phyloP scores from a whole-genome alignment of 2,113 vertebrate species.

The Otolemur garnettii region DNA sequence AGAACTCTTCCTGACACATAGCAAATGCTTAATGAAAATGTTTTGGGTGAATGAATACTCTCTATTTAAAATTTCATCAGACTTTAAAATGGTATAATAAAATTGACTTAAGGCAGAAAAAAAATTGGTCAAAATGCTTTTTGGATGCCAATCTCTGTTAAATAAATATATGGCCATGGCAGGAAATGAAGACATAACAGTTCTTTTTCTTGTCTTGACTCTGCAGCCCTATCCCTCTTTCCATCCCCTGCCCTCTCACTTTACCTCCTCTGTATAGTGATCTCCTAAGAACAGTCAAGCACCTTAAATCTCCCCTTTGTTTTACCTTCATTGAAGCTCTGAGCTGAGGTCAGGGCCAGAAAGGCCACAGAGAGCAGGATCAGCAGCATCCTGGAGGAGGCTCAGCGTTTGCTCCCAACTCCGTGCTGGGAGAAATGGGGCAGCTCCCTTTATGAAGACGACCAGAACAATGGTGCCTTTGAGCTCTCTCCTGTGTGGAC shows the following conservation, averaged over 20 bases:
- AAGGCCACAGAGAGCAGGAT: too few species aligned
- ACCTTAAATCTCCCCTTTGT: too few species aligned
- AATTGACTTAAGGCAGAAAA: slow-evolving; percentile 53
- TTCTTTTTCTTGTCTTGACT: background rate
- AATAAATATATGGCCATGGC: background rate
- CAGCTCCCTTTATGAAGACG: background rate
- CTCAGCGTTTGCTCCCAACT: too few species aligned
- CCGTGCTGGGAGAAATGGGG: too few species aligned
- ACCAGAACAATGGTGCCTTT: background rate
- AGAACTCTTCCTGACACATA: background rate
- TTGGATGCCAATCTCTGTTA: fast-evolving
- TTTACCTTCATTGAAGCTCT: too few species aligned
- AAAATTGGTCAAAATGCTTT: background rate
- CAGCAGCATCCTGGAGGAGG: too few species aligned
- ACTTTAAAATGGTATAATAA: slow-evolving; percentile 52
- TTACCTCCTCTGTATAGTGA: too few species aligned
- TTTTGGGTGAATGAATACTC: background rate
- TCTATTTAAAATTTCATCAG: slow-evolving; percentile 43
- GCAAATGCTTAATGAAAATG: slow-evolving; percentile 22
- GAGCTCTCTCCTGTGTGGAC: background rate
- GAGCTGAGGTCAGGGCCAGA: too few species aligned
- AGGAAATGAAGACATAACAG: background rate
- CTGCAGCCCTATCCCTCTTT: too few species aligned
- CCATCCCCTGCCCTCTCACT: too few species aligned
- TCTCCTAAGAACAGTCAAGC: background rate